These are phyloP conservation scores for Hippopotamus amphibius DNA, from an alignment of 2,113 vertebrate genomes.

Conservation along the genomic window DNA sequence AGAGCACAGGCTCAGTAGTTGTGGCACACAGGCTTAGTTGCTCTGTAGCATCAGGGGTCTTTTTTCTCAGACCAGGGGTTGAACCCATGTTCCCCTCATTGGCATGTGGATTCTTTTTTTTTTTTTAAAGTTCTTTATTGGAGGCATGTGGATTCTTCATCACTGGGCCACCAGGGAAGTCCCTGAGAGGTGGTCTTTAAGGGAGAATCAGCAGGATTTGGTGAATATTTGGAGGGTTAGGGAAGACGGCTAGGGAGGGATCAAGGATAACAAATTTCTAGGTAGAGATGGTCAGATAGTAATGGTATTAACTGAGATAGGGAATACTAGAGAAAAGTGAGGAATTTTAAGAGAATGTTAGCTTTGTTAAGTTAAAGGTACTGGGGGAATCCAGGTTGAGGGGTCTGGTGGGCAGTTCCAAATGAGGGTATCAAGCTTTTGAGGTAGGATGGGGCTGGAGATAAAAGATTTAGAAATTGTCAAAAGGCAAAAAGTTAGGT, in stretches of 20 bases:
- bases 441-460: neutral
- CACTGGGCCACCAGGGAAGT: no score
- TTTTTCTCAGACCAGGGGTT: no score
- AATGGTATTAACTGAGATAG: neutral
- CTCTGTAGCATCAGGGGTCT: no score
- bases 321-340: slow-evolving; percentile 6
- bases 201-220: neutral
- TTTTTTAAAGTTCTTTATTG: no score
- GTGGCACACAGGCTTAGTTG: no score
- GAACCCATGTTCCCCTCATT: no score
- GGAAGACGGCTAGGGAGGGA: neutral
- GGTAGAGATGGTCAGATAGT: neutral
- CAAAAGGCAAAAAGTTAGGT: neutral
- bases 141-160: no score
- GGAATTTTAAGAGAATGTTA: slow-evolving; percentile 9
- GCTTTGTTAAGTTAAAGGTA: slow-evolving; percentile 28
- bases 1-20: no score
- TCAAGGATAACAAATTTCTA: slow-evolving; percentile 17
- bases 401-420: neutral
- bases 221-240: neutral
- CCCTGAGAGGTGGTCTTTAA: neutral
- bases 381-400: neutral
- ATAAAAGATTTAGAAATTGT: slow-evolving; percentile 44
- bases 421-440: neutral
- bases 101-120: no score